A percentile compares a stretch with the other conserved stretches of the same genome.
These are phyloP conservation scores for Melanotaenia duboulayi DNA, from an alignment of 2,113 vertebrate genomes.

Conservation along the genomic window DNA sequence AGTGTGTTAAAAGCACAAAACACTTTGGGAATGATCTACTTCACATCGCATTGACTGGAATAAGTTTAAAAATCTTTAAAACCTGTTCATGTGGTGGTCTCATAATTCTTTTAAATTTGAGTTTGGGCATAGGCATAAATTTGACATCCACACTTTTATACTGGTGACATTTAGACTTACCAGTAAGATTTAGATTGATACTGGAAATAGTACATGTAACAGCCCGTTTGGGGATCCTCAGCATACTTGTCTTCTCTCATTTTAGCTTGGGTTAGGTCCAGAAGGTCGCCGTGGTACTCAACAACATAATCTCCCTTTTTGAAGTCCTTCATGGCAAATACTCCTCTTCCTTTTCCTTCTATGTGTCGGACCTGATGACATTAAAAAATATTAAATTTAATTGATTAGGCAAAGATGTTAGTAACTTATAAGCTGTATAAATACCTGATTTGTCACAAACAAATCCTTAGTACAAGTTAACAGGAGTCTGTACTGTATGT, in stretches of 20 bases:
- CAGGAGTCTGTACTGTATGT: neutral
- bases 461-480: neutral
- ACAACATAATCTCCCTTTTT: slow-evolving; percentile 79
- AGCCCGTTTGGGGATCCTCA: slow-evolving; percentile 91
- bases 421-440: neutral
- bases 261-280: slow-evolving; percentile 87
- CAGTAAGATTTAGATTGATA: slow-evolving; percentile 93
- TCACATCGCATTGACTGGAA: no score
- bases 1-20: no score
- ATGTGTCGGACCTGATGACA: slow-evolving; percentile 88
- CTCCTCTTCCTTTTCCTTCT: slow-evolving; percentile 91
- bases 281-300: slow-evolving; percentile 80
- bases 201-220: slow-evolving; percentile 99
- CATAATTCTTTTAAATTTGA: neutral
- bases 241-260: slow-evolving; percentile 89
- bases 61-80: no score
- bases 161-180: slow-evolving; percentile 77
- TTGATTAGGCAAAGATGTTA: neutral
- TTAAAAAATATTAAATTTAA: neutral
- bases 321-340: slow-evolving; percentile 73
- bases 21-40: neutral
- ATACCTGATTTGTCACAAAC: neutral
- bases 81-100: neutral
- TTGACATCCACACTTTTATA: neutral
- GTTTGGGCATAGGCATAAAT: neutral